Evolutionary conservation across 2,113 vertebrate genomes (phyloP).

Genomic region (Lucifuga dentata): DNA sequence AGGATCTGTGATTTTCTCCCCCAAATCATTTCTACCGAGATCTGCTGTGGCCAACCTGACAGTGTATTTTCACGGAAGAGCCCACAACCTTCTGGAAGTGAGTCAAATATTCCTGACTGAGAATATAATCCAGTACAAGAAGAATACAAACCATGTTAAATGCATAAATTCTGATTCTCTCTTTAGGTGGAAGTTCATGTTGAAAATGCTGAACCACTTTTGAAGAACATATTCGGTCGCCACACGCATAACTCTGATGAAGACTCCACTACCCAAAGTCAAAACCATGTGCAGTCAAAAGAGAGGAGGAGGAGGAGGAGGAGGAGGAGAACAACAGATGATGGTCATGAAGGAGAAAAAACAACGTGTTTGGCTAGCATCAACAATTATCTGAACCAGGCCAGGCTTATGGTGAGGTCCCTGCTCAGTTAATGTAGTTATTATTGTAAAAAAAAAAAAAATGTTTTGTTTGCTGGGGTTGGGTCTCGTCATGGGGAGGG

Average conservation of each 20-base stretch:
- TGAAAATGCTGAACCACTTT: conserved; percentile 74
- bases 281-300: conserved; percentile 12
- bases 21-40: conserved; percentile 87
- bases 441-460: conserved; percentile 1
- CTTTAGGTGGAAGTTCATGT: conserved; percentile 70
- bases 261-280: conserved; percentile 19
- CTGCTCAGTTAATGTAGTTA: not conserved
- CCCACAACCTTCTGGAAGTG: conserved; percentile 89
- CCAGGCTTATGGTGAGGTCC: conserved; percentile 84
- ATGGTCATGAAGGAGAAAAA: conserved; percentile 39
- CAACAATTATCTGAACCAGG: conserved; percentile 77
- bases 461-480: not conserved
- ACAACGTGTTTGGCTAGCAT: conserved; percentile 78
- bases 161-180: not conserved
- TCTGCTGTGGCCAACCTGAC: conserved; percentile 85
- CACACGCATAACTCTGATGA: conserved; percentile 8
- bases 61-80: conserved; percentile 81
- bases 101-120: conserved; percentile 42
- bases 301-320: conserved; percentile 13
- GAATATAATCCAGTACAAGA: no score
- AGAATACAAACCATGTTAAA: not conserved
- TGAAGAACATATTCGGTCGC: conserved; percentile 71
- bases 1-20: conserved; percentile 87
- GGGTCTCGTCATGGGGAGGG: not conserved
- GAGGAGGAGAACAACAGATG: conserved; percentile 46